phyloP scores from a whole-genome alignment of 2,113 vertebrate species.

The Sinocyclocheilus rhinocerous region DNA sequence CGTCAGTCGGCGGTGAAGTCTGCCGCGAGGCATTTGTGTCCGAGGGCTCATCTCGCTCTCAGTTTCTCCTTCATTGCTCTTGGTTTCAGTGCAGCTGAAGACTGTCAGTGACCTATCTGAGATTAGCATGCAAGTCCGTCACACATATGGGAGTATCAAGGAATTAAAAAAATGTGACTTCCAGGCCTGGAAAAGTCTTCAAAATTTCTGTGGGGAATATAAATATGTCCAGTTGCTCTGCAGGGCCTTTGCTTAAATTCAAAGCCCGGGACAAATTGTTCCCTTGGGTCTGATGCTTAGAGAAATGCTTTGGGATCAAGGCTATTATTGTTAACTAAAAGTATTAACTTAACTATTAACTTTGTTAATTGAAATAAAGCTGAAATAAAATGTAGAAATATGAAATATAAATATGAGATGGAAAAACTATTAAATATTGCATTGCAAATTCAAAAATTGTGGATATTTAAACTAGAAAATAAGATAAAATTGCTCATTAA shows the following conservation, averaged over 20 bases:
- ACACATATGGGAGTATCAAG: neutral
- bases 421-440: too few relatives aligned
- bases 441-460: too few relatives aligned
- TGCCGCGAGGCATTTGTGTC: constrained; percentile 25
- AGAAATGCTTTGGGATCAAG: neutral
- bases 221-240: neutral
- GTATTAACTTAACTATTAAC: neutral
- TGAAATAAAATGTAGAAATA: neutral
- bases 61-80: constrained; percentile 31
- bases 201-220: neutral
- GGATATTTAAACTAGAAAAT: neutral
- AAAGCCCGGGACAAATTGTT: neutral
- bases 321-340: neutral
- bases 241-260: neutral
- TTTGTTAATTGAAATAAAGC: neutral
- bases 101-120: constrained; percentile 47
- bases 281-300: neutral
- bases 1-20: neutral
- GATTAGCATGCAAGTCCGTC: constrained; percentile 39
- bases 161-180: neutral
- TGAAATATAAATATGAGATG: too few relatives aligned
- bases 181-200: neutral
- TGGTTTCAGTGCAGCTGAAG: constrained; percentile 10
- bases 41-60: constrained; percentile 42
- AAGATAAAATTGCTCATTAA: neutral